These are phyloP conservation scores for Peromyscus melanophrys DNA, from an alignment of 2,797 vertebrate genomes.

Conservation along the genomic window DNA sequence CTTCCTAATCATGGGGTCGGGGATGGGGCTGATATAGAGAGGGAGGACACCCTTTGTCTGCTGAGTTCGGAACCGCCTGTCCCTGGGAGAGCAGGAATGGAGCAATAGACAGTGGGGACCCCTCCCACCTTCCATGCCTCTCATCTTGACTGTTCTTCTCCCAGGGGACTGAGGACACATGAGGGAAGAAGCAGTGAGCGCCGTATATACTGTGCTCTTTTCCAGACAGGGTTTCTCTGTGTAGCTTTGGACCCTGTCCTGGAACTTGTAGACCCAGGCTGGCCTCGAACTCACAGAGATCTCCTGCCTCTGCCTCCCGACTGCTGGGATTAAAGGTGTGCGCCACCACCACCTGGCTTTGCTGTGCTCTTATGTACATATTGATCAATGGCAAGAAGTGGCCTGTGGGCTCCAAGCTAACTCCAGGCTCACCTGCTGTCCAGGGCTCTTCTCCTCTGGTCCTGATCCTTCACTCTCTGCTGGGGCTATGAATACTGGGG, in stretches of 20 bases:
- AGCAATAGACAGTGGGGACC: fast-evolving
- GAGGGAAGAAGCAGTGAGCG: background rate
- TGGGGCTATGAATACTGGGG: constrained; percentile 71
- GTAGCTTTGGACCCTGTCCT: too few relatives aligned
- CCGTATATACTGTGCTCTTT: too few relatives aligned
- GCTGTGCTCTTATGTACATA: background rate
- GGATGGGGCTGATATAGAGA: background rate
- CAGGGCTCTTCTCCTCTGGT: constrained; percentile 84
- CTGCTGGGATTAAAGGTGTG: too few relatives aligned
- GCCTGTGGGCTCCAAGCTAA: background rate
- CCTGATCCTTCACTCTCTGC: constrained; percentile 71
- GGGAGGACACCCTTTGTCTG: background rate
- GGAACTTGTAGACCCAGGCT: too few relatives aligned
- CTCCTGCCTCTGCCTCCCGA: too few relatives aligned
- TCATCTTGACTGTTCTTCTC: background rate
- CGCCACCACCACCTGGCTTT: too few relatives aligned
- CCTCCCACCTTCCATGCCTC: background rate
- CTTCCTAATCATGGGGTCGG: too few relatives aligned
- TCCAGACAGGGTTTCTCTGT: too few relatives aligned
- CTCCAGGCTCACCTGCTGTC: constrained; percentile 81
- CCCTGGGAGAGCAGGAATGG: background rate
- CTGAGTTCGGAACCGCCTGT: background rate
- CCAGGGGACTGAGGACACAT: background rate
- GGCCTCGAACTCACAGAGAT: too few relatives aligned
- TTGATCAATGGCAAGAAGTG: background rate